Percentiles rank a stretch among this genome's conserved stretches.
Evolutionary conservation across 2,113 vertebrate species (phyloP).

Genomic region (Chamaea fasciata): DNA sequence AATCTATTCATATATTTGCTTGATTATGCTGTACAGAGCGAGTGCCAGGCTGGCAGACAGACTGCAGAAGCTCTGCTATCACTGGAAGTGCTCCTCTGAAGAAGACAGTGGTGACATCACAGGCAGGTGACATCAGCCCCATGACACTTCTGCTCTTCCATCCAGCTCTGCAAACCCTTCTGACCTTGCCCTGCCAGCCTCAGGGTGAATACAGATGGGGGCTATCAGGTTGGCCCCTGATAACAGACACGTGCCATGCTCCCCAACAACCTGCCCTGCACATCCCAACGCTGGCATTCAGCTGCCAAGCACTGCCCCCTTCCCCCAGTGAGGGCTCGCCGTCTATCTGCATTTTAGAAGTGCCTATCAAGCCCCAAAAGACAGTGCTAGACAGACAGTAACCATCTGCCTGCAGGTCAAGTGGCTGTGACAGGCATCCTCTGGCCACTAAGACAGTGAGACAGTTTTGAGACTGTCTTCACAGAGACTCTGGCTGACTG

Average conservation of each 20-base stretch:
- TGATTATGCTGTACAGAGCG: neutral
- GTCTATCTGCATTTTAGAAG: neutral
- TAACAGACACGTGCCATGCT: rapidly evolving
- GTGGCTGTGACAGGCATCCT: slow-evolving; percentile 2
- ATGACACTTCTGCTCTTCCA: neutral
- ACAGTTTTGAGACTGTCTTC: neutral
- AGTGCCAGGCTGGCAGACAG: slow-evolving; percentile 41
- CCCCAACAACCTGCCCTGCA: rapidly evolving
- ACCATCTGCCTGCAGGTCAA: slow-evolving; percentile 39
- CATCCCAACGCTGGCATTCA: neutral
- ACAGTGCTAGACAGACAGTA: neutral
- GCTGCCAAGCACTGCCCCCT: neutral
- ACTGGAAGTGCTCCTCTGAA: neutral
- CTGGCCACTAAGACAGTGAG: neutral
- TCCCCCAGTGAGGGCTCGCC: rapidly evolving
- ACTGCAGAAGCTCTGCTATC: slow-evolving; percentile 18
- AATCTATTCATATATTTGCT: slow-evolving; percentile 55
- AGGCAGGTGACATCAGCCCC: neutral
- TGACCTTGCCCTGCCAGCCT: neutral
- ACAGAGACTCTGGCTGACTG: neutral
- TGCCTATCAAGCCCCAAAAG: slow-evolving; percentile 5
- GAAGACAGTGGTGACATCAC: slow-evolving; percentile 6
- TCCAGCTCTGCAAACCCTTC: neutral
- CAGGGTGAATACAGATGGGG: neutral
- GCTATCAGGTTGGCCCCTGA: rapidly evolving